These are phyloP conservation scores for Agrypnus murinus DNA, from an alignment of 2,888 invertebrate genomes.

Conservation along the genomic window DNA sequence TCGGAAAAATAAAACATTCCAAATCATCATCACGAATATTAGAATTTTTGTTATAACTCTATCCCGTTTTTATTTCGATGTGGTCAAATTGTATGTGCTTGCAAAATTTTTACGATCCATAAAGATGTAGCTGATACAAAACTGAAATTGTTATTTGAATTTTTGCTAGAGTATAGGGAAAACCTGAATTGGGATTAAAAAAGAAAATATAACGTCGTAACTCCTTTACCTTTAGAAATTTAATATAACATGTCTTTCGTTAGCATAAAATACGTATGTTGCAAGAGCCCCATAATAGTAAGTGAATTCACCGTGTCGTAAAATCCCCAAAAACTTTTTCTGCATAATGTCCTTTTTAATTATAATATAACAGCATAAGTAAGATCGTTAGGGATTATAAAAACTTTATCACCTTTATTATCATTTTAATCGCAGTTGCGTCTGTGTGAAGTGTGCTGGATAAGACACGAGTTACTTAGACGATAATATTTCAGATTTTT, in stretches of 20 bases:
- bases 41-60: slow-evolving; percentile 10
- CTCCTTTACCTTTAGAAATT: slow-evolving; percentile 33
- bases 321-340: slow-evolving; percentile 43
- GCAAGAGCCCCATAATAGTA: slow-evolving; percentile 39
- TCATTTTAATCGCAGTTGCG: slow-evolving; percentile 37
- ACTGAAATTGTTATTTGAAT: slow-evolving; percentile 20
- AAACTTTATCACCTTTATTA: slow-evolving; percentile 46
- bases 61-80: neutral
- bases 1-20: slow-evolving; percentile 16
- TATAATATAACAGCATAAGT: slow-evolving; percentile 47
- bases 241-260: slow-evolving; percentile 41
- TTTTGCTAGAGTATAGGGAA: slow-evolving; percentile 1
- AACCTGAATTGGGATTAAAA: neutral
- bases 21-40: slow-evolving; percentile 18
- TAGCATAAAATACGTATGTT: slow-evolving; percentile 47
- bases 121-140: slow-evolving; percentile 18
- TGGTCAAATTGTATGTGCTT: slow-evolving; percentile 23
- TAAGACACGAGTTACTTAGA: slow-evolving; percentile 23
- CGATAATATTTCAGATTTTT: slow-evolving; percentile 31
- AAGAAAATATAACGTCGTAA: too few species aligned
- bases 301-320: slow-evolving; percentile 44
- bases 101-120: slow-evolving; percentile 29
- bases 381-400: slow-evolving; percentile 48
- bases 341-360: slow-evolving; percentile 48
- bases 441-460: slow-evolving; percentile 28